Percentiles rank a stretch among this genome's conserved stretches.
Conservation (phyloP, 1,140 invertebrate genomes). For the Drosophila rhopaloa region DNA sequence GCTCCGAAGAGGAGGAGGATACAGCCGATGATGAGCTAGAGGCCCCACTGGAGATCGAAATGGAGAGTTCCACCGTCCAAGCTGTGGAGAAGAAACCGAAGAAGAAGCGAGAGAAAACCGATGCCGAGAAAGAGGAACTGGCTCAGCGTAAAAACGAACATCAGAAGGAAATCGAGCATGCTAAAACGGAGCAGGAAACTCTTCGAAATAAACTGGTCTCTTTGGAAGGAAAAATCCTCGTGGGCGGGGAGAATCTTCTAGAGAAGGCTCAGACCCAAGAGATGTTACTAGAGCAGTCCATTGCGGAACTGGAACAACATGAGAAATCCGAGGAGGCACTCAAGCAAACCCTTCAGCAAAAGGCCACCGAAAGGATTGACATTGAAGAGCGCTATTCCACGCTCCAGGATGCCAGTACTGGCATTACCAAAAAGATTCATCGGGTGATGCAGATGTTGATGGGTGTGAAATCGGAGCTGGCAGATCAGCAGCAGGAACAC, state of each 20-base stretch:
- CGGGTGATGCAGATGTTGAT: constrained; percentile 93
- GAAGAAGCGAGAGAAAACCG: constrained; percentile 86
- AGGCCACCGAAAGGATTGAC: constrained; percentile 96
- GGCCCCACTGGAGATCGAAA: constrained; percentile 83
- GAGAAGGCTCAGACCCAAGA: constrained; percentile 99
- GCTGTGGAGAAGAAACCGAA: constrained; percentile 84
- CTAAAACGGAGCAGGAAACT: constrained; percentile 88
- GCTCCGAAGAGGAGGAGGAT: constrained; percentile 74
- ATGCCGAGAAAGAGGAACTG: constrained; percentile 88
- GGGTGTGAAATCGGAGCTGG: constrained; percentile 93
- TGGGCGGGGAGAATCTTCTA: constrained; percentile 98
- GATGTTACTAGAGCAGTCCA: constrained; percentile 94
- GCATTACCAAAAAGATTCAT: constrained; percentile 96
- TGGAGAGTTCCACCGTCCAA: constrained; percentile 80
- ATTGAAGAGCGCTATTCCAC: constrained; percentile 98
- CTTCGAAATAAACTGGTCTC: constrained; percentile 94
- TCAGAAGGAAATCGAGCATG: constrained; percentile 86
- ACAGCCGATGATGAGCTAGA: constrained; percentile 71
- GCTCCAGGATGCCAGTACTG: constrained; percentile 96
- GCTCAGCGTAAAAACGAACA: constrained; percentile 86
- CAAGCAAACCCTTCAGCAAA: constrained; percentile 92
- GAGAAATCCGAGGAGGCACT: constrained; percentile 93
- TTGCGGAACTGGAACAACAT: constrained; percentile 94
- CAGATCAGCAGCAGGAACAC: constrained; percentile 96
- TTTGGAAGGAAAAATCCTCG: constrained; percentile 97